These are phyloP conservation scores for Hipposideros armiger DNA, from an alignment of 2,113 vertebrate genomes.

Conservation along the genomic window DNA sequence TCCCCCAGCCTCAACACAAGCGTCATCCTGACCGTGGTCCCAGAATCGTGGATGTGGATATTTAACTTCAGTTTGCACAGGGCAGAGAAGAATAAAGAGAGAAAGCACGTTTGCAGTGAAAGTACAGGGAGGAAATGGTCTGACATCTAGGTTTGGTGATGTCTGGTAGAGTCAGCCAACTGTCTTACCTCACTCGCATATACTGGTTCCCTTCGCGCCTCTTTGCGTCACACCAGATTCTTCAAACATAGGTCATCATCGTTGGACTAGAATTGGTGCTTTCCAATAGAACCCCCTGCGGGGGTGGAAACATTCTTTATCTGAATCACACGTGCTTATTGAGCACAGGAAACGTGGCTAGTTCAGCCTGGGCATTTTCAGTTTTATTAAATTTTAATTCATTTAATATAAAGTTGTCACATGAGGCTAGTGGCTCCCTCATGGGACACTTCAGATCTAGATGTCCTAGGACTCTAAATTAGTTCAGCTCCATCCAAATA, in stretches of 20 bases:
- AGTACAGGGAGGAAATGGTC: not conserved
- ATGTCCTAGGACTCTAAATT: not conserved
- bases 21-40: not conserved
- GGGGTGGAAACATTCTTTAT: not conserved
- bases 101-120: not conserved
- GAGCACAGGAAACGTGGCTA: not conserved
- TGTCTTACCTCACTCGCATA: not conserved
- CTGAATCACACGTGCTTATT: not conserved
- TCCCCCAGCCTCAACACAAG: not conserved
- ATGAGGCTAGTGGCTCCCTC: not conserved
- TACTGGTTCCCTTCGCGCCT: not conserved
- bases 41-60: not conserved
- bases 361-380: not conserved
- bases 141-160: not conserved
- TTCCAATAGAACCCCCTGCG: not conserved
- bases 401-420: not conserved
- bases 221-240: not conserved
- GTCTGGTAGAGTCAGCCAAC: not conserved
- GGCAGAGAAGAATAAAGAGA: not conserved
- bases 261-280: not conserved
- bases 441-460: not conserved
- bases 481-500: not conserved
- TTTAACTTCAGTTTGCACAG: not conserved
- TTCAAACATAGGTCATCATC: not conserved
- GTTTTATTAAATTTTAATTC: slow-evolving; percentile 14